Base-by-base conservation (phyloP, 2,888 invertebrate genomes). In the Emmelina monodactyla region DNA sequence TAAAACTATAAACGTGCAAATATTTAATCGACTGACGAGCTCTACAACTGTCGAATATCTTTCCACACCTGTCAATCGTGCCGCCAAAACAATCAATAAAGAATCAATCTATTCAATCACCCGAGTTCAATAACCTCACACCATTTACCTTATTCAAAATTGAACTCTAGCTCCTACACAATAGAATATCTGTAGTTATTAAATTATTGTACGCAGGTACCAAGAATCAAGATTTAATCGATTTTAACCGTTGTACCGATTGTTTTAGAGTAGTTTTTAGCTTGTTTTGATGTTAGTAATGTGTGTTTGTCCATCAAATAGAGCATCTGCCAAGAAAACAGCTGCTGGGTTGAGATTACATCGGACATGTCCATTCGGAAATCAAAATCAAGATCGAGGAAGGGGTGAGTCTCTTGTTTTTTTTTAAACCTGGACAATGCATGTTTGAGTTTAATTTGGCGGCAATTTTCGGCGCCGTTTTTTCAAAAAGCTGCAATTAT, bases 341-440 rank as follows among this genome's bases (percentile, higher is more conserved):
- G 75, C 73, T 76, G 75, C 41, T 42, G 46, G n/a, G n/a, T 25
- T 3, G n/a, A 58, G 76, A 75, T 73, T 65, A 68, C 62, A 75
- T 70, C 71, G 61, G 58, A 62, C 62, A 61, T 70, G 73, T 62
- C 65, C 61, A 55, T 58, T 58, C 51, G 48, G 45, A 51, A 45
- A 50, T 52, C 54, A 58, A 63, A 9, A 65, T 67, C 63, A 55
- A 53, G 50, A 58, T 50, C 49, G 47, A 39, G 46, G 53, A 67
- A 67, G 73, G 72, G 73, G 25, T 25, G 9, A 3, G n/a, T 25
- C n/a, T n/a, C n/a, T n/a, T n/a, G n/a, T n/a, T n/a, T n/a, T n/a
- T 25, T 25, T 25, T 25, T 25, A 10, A 3, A 9, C 3, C n/a
- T 3, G 25, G 11, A 25, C 25, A 25, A 25, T 7, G 3, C 3